Evolutionary conservation across 2,113 vertebrate genomes (phyloP).

Genomic region (Oncorhynchus mykiss): DNA sequence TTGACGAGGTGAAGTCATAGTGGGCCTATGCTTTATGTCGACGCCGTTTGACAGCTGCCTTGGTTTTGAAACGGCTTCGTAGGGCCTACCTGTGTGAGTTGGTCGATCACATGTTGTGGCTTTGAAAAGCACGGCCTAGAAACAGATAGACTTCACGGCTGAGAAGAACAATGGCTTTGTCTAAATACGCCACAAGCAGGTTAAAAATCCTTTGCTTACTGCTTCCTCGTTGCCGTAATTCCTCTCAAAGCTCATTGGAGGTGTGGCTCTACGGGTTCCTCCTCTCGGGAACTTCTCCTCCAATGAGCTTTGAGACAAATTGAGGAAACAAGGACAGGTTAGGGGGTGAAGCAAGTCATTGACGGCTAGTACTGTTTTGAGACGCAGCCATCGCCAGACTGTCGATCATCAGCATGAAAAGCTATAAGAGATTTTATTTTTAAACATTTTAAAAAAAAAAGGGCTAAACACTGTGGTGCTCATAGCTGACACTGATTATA

Average conservation of each 20-base stretch:
- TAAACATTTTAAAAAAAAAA: background rate
- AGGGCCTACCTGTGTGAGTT: constrained; percentile 10
- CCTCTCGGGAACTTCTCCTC: too few relatives aligned
- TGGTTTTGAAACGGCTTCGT: constrained; percentile 19
- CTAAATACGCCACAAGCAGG: too few relatives aligned
- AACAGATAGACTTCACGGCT: constrained; percentile 61
- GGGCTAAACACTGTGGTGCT: constrained; percentile 25
- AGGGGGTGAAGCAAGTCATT: too few relatives aligned
- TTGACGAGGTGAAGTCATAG: too few relatives aligned
- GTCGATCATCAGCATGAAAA: background rate
- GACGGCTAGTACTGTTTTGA: too few relatives aligned
- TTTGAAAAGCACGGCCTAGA: constrained; percentile 26
- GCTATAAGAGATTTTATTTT: background rate
- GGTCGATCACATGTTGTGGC: constrained; percentile 22
- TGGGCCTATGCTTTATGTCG: too few relatives aligned
- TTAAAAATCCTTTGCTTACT: too few relatives aligned
- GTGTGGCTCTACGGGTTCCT: too few relatives aligned
- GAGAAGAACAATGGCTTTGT: constrained; percentile 16
- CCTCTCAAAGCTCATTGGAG: too few relatives aligned
- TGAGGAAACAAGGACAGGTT: too few relatives aligned
- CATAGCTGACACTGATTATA: constrained; percentile 25
- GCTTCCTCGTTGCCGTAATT: too few relatives aligned
- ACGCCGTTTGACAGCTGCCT: background rate
- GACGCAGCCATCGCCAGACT: constrained; percentile 22
- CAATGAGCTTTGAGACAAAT: too few relatives aligned